Conservation (phyloP, 2,888 invertebrate genomes). For the Eustalomyia histrio region DNA sequence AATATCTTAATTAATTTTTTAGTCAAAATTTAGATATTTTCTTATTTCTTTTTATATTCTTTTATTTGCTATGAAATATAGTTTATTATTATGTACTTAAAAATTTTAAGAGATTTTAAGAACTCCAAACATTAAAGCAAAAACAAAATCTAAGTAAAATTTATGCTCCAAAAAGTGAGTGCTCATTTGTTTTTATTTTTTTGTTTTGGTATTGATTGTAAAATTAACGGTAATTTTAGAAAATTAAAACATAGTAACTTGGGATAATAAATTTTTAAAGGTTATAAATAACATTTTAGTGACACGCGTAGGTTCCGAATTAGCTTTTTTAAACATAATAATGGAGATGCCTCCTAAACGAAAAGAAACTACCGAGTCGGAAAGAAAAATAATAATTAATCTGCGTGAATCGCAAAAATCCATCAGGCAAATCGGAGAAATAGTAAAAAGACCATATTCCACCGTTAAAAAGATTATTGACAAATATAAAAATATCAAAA, state of each 20-base stretch:
- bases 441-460: constrained; percentile 1
- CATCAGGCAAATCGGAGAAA: constrained; percentile 5
- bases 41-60: too few relatives aligned
- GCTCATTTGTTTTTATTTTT: too few relatives aligned
- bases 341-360: not conserved
- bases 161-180: too few relatives aligned
- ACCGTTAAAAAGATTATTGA: too few relatives aligned
- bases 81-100: not conserved
- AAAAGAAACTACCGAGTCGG: not conserved
- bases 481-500: too few relatives aligned
- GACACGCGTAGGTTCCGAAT: not conserved
- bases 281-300: not conserved
- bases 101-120: constrained; percentile 33
- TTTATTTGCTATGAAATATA: not conserved
- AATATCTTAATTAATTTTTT: too few relatives aligned
- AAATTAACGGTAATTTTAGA: not conserved
- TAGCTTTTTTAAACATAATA: not conserved
- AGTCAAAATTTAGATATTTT: too few relatives aligned
- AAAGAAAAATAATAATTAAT: too few relatives aligned
- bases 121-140: constrained; percentile 14
- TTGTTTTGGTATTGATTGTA: too few relatives aligned
- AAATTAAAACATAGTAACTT: too few relatives aligned
- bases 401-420: not conserved
- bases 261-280: constrained; percentile 2
- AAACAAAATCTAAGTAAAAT: too few relatives aligned